Evolutionary conservation across 2,113 vertebrate genomes (phyloP).

Genomic region (Protomyctophum bolini): DNA sequence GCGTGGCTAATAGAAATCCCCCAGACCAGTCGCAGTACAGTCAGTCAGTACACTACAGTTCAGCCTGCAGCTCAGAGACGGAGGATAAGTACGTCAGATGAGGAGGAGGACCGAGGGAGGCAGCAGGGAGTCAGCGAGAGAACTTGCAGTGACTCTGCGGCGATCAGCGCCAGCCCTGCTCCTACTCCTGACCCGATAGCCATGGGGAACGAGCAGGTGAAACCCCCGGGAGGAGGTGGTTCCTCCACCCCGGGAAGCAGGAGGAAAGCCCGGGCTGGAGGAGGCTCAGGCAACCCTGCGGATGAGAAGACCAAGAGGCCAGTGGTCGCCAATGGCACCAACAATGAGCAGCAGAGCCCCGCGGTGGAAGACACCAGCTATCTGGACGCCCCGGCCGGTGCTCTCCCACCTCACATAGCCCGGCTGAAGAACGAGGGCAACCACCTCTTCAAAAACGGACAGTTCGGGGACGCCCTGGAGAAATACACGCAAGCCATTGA

Average conservation of each 20-base stretch:
- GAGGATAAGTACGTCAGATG: not conserved
- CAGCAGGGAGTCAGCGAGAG: conserved; percentile 22
- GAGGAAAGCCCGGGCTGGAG: conserved; percentile 6
- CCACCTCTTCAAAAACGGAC: conserved; percentile 87
- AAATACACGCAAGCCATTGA: conserved; percentile 87
- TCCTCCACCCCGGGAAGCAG: not conserved
- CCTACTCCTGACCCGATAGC: not conserved
- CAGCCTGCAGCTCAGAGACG: conserved; percentile 69
- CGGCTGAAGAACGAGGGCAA: conserved; percentile 87
- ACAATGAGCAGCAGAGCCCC: conserved; percentile 26
- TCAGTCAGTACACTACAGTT: not conserved
- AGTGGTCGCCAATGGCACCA: conserved; percentile 54
- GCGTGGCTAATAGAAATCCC: conserved; percentile 68
- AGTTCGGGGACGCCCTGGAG: conserved; percentile 86
- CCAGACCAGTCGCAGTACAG: conserved; percentile 28
- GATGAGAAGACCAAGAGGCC: conserved; percentile 22
- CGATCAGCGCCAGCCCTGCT: conserved; percentile 25
- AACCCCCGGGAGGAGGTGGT: conserved; percentile 55
- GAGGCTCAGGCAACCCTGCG: conserved; percentile 9
- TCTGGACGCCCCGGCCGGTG: conserved; percentile 71
- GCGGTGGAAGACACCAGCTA: conserved; percentile 65
- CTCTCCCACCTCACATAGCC: conserved; percentile 77
- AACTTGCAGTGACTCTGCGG: conserved; percentile 46
- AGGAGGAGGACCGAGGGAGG: conserved; percentile 21
- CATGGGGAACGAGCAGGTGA: conserved; percentile 92